Conservation (phyloP, 2,797 vertebrate genomes). For the Podarcis siculus region DNA sequence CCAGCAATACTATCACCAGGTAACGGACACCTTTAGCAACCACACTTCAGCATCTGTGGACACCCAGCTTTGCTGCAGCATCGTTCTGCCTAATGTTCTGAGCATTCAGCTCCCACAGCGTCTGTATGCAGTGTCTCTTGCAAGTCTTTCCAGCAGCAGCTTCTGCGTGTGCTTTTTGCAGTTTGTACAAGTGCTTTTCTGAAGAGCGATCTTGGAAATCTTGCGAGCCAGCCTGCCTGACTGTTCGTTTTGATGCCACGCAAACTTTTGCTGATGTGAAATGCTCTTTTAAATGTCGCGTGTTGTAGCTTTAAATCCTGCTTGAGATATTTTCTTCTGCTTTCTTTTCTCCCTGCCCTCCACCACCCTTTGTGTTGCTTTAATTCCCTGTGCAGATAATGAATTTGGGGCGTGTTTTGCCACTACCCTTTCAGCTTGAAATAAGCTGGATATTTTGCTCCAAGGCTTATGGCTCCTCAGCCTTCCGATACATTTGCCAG, state of each 20-base stretch:
- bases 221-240: neutral
- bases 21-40: conserved; percentile 50
- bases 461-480: neutral
- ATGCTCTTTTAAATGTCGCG: neutral
- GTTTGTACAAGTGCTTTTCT: neutral
- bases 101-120: neutral
- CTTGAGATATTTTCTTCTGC: neutral
- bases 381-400: neutral
- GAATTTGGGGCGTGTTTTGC: neutral
- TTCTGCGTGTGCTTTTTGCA: conserved; percentile 27
- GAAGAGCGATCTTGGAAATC: neutral
- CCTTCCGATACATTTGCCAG: neutral
- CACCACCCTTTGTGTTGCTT: neutral
- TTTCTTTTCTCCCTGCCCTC: neutral
- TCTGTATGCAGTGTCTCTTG: neutral
- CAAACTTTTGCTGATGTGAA: neutral
- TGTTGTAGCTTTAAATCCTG: neutral
- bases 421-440: neutral
- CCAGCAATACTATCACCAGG: conserved; percentile 82
- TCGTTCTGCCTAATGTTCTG: neutral
- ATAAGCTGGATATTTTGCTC: neutral
- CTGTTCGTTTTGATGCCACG: neutral
- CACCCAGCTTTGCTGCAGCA: neutral
- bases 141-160: neutral
- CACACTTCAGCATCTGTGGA: neutral